These are phyloP conservation scores for Umimayanthus chanpuru DNA, from an alignment of 92 coral and sea anemone genomes.

Conservation along the genomic window DNA sequence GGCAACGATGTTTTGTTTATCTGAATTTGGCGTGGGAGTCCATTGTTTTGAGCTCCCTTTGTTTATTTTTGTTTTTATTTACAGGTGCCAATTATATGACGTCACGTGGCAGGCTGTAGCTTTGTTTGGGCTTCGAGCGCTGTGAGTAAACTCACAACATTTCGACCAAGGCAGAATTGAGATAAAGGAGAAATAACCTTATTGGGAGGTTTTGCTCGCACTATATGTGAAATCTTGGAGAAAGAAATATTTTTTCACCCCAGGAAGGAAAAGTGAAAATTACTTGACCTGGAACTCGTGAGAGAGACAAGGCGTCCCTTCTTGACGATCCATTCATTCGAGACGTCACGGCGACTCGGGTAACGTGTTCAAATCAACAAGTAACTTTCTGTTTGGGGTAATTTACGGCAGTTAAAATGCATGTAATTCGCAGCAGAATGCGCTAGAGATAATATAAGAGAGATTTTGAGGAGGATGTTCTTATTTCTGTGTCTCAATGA, in stretches of 20 bases:
- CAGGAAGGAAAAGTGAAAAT: constrained; percentile 49
- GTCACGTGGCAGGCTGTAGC: constrained; percentile 92
- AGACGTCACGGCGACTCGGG: constrained; percentile 43
- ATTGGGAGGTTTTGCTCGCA: constrained; percentile 34
- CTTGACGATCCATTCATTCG: constrained; percentile 40
- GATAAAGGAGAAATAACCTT: constrained; percentile 61
- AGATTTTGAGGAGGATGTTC: neutral
- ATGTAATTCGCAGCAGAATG: neutral
- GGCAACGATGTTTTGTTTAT: constrained; percentile 76
- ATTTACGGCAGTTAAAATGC: constrained; percentile 25
- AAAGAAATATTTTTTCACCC: neutral
- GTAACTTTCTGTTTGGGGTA: constrained; percentile 35
- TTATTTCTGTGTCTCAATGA: neutral
- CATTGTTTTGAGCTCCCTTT: constrained; percentile 75
- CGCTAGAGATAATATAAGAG: neutral
- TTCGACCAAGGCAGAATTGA: constrained; percentile 66
- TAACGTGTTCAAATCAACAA: constrained; percentile 37
- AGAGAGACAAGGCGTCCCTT: constrained; percentile 17
- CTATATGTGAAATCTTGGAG: constrained; percentile 3
- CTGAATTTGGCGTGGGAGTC: constrained; percentile 87
- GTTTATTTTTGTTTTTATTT: constrained; percentile 99
- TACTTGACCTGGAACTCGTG: constrained; percentile 19
- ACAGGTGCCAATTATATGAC: constrained; percentile 99
- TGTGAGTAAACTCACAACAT: constrained; percentile 80
- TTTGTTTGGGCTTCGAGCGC: constrained; percentile 85